Percentiles rank a stretch among this genome's conserved stretches.
Evolutionary conservation across 1,140 invertebrate genomes (phyloP).

Genomic region (Caerostris darwini): DNA sequence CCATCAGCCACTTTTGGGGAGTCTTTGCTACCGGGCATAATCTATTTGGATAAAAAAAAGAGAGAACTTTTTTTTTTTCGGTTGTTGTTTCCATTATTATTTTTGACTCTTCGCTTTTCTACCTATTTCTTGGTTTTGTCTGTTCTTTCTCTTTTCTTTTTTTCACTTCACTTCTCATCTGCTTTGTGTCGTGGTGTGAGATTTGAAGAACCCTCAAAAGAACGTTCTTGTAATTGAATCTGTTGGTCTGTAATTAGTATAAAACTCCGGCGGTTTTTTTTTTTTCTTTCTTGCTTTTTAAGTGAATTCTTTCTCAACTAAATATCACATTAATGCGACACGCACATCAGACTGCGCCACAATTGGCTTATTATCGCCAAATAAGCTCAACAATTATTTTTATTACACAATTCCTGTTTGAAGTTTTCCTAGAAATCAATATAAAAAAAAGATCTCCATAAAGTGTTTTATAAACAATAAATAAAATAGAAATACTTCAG

Average conservation of each 20-base stretch:
- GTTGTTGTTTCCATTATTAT: conserved; percentile 18
- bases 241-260: conserved; percentile 71
- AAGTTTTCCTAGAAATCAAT: too few relatives aligned
- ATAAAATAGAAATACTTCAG: too few relatives aligned
- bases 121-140: conserved; percentile 44
- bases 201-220: conserved; percentile 39
- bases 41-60: background rate
- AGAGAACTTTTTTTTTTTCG: background rate
- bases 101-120: conserved; percentile 50
- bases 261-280: background rate
- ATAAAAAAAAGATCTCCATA: too few relatives aligned
- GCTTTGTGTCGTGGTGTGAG: conserved; percentile 63
- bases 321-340: conserved; percentile 27
- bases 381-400: background rate
- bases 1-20: conserved; percentile 54
- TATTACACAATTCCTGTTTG: too few relatives aligned
- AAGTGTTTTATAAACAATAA: too few relatives aligned
- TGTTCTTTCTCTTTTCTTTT: conserved; percentile 17
- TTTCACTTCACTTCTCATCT: background rate
- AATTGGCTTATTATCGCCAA: conserved; percentile 1
- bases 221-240: conserved; percentile 71
- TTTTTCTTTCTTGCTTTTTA: background rate
- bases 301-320: conserved; percentile 16
- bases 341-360: background rate
- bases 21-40: conserved; percentile 58